Conservation (phyloP, 2,113 vertebrate species). For the Oriolus oriolus region DNA sequence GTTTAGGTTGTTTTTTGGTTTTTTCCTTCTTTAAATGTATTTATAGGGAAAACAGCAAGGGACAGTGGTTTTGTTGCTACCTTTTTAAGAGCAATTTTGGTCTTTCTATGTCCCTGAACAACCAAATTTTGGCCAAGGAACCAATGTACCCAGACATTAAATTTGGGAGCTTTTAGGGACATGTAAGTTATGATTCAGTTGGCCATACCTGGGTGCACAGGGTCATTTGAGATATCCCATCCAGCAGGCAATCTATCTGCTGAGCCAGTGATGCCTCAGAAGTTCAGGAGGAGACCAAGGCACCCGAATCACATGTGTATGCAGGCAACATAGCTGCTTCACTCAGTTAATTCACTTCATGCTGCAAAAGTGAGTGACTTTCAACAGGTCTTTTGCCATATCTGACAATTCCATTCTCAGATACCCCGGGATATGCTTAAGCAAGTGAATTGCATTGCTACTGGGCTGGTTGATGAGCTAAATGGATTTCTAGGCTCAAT, state of each 20-base stretch:
- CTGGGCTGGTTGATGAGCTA: neutral
- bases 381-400: neutral
- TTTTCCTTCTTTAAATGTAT: neutral
- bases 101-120: neutral
- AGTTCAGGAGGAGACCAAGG: neutral
- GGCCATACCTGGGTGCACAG: neutral
- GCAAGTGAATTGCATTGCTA: neutral
- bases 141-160: neutral
- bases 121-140: neutral
- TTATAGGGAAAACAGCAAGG: neutral
- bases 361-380: neutral
- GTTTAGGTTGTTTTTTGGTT: neutral
- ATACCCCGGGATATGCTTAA: neutral
- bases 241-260: neutral
- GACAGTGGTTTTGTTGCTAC: neutral
- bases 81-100: neutral
- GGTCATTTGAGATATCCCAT: neutral
- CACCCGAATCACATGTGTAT: neutral
- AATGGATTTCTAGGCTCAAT: neutral
- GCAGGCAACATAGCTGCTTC: neutral
- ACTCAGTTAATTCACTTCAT: neutral
- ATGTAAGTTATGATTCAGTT: neutral
- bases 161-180: neutral
- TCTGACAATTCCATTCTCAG: neutral
- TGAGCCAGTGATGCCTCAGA: neutral